Conservation (phyloP, 1,140 invertebrate genomes). For the Papilio dardanus region DNA sequence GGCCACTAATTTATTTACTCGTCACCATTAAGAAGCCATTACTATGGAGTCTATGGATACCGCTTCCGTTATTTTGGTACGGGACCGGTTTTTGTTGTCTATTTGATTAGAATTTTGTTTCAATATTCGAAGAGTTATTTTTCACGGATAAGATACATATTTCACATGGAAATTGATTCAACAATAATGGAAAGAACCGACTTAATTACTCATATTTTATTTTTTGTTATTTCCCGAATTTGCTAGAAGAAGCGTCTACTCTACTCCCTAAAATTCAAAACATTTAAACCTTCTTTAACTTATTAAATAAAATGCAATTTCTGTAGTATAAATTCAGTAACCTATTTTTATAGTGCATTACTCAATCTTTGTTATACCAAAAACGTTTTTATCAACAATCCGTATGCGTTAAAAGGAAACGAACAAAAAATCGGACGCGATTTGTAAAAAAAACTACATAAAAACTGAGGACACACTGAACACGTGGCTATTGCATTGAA, state of each 20-base stretch:
- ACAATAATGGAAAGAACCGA: not conserved
- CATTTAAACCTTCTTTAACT: too few species aligned
- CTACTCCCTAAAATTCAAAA: too few species aligned
- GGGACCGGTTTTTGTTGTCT: slow-evolving; percentile 19
- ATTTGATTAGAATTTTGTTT: slow-evolving; percentile 8
- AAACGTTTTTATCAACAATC: slow-evolving; percentile 32
- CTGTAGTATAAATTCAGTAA: not conserved
- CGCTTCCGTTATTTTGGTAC: slow-evolving; percentile 25
- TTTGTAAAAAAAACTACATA: slow-evolving; percentile 46
- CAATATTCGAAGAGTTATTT: slow-evolving; percentile 11
- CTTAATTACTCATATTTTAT: too few species aligned
- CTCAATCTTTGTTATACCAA: slow-evolving; percentile 22
- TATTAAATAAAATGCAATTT: not conserved
- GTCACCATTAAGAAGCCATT: slow-evolving; percentile 36
- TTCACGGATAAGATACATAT: not conserved
- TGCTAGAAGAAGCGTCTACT: too few species aligned
- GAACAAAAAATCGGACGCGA: slow-evolving; percentile 46
- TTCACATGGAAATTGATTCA: not conserved
- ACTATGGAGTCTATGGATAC: slow-evolving; percentile 11
- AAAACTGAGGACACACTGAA: slow-evolving; percentile 46
- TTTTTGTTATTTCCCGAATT: too few species aligned
- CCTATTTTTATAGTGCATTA: slow-evolving; percentile 2
- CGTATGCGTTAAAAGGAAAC: slow-evolving; percentile 38
- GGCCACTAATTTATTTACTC: slow-evolving; percentile 37
- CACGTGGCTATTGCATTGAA: slow-evolving; percentile 48